Evolutionary conservation across 2,888 invertebrate species (phyloP), one percentile per base, ranked within the genome.

Genomic region (Xanthostigma xanthostigma): DNA sequence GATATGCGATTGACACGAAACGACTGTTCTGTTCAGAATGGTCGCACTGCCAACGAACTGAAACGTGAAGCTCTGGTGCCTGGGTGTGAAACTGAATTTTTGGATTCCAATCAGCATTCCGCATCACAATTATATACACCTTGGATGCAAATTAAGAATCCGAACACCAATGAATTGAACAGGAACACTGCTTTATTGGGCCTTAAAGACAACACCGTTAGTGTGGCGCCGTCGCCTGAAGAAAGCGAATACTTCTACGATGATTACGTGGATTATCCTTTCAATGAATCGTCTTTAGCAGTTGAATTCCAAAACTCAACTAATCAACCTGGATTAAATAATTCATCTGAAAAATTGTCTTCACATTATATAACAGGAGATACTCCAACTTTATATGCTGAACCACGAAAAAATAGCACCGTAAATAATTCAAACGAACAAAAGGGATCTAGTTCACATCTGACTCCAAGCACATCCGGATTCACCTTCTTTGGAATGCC

Each of bases 401-500:
- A 70, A 40, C 54, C 65, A 8, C 65, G 66, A 42, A 68, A 68
- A 49, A 62, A 60, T 44, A 27, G 27, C 6, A 27, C 27, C 27
- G 27, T 63, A 60, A 43, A 34, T 33, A 11, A 41, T 36, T 43
- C 39, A 33, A 38, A 17, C 36, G 33, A 33, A 39, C 17, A 13
- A 46, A 33, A 27, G 37, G 11, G 33, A 10, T 36, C 9, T 9
- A 57, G 52, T 39, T 10, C 10, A 45, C 27, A 17, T 17, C 59
- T 63, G 44, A 66, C 75, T 0, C 75, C 79, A 0, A 71, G 73
- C 46, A 70, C 67, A 34, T 76, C 78, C 52, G 78, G 81, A 1
- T 87, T 88, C 55, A 87, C 89, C 11, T 87, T 90, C 60, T 90
- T 90, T 59, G 90, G 90, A 0, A 79, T 89, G 60, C 89, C 90